Percentiles rank a stretch among this genome's conserved stretches.
phyloP scores from a whole-genome alignment of 1,140 invertebrate species.

The Bacillus rossius region DNA sequence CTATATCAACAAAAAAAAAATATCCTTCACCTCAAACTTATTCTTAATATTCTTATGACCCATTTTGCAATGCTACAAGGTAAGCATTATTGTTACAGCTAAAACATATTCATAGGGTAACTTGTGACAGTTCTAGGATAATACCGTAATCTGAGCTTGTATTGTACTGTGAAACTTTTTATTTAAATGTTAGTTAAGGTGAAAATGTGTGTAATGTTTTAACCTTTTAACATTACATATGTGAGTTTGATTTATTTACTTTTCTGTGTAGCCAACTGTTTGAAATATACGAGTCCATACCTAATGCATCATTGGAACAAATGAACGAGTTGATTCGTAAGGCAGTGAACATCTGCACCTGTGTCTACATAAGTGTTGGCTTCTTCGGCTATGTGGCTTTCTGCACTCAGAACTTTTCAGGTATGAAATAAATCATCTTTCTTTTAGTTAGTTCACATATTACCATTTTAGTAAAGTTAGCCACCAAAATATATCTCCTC shows the following conservation, averaged over 20 bases:
- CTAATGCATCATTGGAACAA: conserved; percentile 80
- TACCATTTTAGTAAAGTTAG: too few species aligned
- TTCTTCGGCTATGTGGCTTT: conserved; percentile 95
- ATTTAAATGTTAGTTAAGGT: background rate
- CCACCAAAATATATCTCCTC: too few species aligned
- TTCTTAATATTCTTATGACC: too few species aligned
- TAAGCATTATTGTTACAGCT: too few species aligned
- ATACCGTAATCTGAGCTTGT: too few species aligned
- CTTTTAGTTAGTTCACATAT: conserved; percentile 21
- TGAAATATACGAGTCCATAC: conserved; percentile 88
- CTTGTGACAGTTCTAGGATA: too few species aligned
- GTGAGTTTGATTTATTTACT: conserved; percentile 14
- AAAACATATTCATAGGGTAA: too few species aligned
- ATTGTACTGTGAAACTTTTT: background rate
- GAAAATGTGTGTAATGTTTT: background rate
- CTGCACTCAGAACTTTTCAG: conserved; percentile 64
- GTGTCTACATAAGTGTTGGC: conserved; percentile 82
- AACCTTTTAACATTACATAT: background rate
- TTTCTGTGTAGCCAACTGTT: conserved; percentile 76
- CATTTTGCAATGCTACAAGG: too few species aligned
- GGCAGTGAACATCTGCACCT: conserved; percentile 87
- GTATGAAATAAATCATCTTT: conserved; percentile 37
- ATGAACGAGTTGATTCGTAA: conserved; percentile 83
- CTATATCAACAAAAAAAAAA: too few species aligned
- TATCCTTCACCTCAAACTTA: too few species aligned